Percentiles rank a stretch among this genome's conserved stretches.
Conservation (phyloP, 2,113 vertebrate species). For the Eulemur rufifrons region DNA sequence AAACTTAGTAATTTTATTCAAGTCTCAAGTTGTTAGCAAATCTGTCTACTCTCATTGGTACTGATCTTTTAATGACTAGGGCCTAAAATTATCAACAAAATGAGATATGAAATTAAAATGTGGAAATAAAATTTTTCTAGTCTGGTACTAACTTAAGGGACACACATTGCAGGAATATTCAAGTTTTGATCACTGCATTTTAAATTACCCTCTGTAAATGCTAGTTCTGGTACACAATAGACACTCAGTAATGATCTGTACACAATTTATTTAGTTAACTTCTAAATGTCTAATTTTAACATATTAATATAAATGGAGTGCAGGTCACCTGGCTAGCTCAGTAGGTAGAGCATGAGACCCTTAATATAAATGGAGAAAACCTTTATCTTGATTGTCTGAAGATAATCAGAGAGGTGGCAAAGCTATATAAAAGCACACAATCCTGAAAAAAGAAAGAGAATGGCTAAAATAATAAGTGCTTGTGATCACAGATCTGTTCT, state of each 20-base stretch:
- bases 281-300: not conserved
- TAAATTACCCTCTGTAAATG: not conserved
- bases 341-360: too few species aligned
- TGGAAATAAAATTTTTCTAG: not conserved
- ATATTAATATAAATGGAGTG: not conserved
- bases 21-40: not conserved
- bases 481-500: not conserved
- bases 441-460: not conserved
- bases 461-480: not conserved
- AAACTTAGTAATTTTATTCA: not conserved
- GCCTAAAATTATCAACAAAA: not conserved
- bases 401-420: too few species aligned
- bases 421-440: not conserved
- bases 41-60: accelerated
- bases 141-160: not conserved
- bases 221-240: not conserved
- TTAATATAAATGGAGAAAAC: not conserved
- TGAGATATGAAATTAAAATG: not conserved
- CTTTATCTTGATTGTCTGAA: too few species aligned
- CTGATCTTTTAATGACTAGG: not conserved
- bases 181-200: not conserved
- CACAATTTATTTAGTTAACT: not conserved
- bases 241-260: not conserved
- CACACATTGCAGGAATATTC: not conserved
- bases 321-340: too few species aligned